Base-by-base conservation (phyloP, 2,888 invertebrate genomes). In the Amblyjoppa fuscipennis region DNA sequence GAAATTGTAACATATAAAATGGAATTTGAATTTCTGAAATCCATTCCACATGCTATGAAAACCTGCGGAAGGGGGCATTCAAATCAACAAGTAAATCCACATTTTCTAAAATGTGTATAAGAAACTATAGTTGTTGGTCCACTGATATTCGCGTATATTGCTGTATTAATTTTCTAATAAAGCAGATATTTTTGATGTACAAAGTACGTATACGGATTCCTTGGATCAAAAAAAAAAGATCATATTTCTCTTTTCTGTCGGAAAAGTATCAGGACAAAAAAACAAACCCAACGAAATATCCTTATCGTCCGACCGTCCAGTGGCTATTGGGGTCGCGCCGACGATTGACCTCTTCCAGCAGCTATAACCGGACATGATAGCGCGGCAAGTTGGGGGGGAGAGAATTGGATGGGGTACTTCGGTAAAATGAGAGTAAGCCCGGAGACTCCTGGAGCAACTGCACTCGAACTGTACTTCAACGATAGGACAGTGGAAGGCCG, bases 401-500 rank as follows among this genome's bases (percentile, higher is more conserved):
- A 9, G 41, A 45, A 66, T 38, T 71, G 66, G 56, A 59, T 41
- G 16, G 45, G 45, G 4, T 16, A 66, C 51, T 68, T 78, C 56
- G 74, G 28, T 16, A 64, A 83, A 83, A 83, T 49, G 73, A 74
- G 73, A 69, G 61, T 78, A 83, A 61, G 61, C 38, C 69, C 51
- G n/a, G 53, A 69, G 69, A 73, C 69, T 64, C 25, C 53, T 51
- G 56, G 64, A 38, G 80, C 53, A 84, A 81, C 80, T 85, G 71
- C 80, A 81, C 73, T 83, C 51, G 28, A 85, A 85, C 80, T 77
- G 76, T 66, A 69, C 74, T 76, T 53, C 20, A 51, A 38, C 66
- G 76, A 68, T 64, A n/a, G 64, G 76, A 64, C 28, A 56, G 76
- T 61, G 34, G 28, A 31, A 31, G 74, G 16, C 79, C 59, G 64